These are phyloP conservation scores for Mus minutoides DNA, from an alignment of 2,797 vertebrate genomes.

Conservation along the genomic window DNA sequence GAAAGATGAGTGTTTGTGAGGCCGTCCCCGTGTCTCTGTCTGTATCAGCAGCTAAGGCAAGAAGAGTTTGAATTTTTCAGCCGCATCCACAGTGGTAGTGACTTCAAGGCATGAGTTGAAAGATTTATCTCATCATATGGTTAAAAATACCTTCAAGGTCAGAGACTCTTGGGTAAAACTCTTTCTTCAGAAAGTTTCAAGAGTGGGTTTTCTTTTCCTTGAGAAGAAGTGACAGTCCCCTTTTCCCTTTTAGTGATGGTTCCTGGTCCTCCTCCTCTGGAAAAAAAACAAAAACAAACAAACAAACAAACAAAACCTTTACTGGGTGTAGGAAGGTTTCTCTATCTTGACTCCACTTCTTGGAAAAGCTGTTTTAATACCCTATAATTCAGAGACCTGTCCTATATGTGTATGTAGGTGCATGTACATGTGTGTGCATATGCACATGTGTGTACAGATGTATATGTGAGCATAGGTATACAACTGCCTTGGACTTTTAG, in stretches of 20 bases:
- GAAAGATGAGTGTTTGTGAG: background rate
- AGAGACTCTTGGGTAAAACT: slow-evolving; percentile 19
- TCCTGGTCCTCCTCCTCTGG: background rate
- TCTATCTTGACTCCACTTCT: slow-evolving; percentile 1
- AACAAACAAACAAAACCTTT: background rate
- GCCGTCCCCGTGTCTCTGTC: background rate
- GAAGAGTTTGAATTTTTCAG: slow-evolving; percentile 44
- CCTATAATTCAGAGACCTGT: background rate
- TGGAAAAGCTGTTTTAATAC: background rate
- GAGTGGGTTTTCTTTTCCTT: background rate
- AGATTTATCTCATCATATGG: slow-evolving; percentile 49
- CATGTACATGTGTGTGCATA: background rate
- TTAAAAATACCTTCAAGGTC: slow-evolving; percentile 45
- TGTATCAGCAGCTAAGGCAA: background rate
- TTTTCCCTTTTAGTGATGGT: background rate
- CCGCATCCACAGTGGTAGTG: background rate
- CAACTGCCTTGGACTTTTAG: background rate
- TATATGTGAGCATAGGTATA: background rate
- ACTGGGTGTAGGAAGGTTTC: background rate
- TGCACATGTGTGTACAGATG: too few species aligned
- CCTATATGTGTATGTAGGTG: background rate
- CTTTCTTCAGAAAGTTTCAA: slow-evolving; percentile 46
- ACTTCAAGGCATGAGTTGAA: slow-evolving; percentile 57
- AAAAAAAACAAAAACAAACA: too few species aligned
- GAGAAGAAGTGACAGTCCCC: background rate